These are phyloP conservation scores for Hyphantria cunea DNA, from an alignment of 1,140 invertebrate species.

Conservation along the genomic window DNA sequence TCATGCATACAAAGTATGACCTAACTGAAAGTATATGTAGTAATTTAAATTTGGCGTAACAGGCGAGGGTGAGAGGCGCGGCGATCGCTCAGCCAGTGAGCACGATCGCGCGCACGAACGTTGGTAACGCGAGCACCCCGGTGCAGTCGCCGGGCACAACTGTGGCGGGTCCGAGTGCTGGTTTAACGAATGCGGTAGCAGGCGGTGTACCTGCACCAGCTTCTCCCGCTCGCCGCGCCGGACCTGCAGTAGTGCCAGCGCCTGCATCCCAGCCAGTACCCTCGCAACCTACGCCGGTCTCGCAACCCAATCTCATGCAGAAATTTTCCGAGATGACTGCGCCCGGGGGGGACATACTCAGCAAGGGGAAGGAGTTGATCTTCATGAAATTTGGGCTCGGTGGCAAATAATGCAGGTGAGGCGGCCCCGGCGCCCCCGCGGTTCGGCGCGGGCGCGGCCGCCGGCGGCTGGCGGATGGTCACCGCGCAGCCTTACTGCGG, in stretches of 20 bases:
- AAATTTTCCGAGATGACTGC: conserved; percentile 91
- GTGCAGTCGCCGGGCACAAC: conserved; percentile 67
- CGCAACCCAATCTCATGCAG: conserved; percentile 89
- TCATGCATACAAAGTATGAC: too few species aligned
- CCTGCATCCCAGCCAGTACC: conserved; percentile 62
- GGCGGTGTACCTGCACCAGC: conserved; percentile 43
- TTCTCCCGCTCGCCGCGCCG: conserved; percentile 73
- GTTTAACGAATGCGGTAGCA: conserved; percentile 36
- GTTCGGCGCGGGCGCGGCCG: conserved; percentile 18
- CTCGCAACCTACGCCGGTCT: conserved; percentile 67
- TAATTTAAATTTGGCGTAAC: conserved; percentile 31
- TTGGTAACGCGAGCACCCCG: conserved; percentile 73
- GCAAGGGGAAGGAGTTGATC: conserved; percentile 94
- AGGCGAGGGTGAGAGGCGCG: conserved; percentile 78
- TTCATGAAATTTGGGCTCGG: conserved; percentile 95
- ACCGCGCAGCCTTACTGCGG: conserved; percentile 20
- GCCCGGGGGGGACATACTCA: conserved; percentile 91
- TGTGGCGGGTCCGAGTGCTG: conserved; percentile 32
- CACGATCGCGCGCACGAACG: conserved; percentile 77
- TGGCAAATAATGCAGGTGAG: conserved; percentile 85
- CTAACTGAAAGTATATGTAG: neutral
- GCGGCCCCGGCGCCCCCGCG: conserved; percentile 33
- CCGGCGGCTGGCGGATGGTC: conserved; percentile 28
- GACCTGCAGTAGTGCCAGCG: conserved; percentile 83
- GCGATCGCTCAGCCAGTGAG: conserved; percentile 64